Percentiles rank a stretch among this genome's conserved stretches.
Evolutionary conservation across 2,888 invertebrate genomes (phyloP).

Genomic region (Erannis defoliaria): DNA sequence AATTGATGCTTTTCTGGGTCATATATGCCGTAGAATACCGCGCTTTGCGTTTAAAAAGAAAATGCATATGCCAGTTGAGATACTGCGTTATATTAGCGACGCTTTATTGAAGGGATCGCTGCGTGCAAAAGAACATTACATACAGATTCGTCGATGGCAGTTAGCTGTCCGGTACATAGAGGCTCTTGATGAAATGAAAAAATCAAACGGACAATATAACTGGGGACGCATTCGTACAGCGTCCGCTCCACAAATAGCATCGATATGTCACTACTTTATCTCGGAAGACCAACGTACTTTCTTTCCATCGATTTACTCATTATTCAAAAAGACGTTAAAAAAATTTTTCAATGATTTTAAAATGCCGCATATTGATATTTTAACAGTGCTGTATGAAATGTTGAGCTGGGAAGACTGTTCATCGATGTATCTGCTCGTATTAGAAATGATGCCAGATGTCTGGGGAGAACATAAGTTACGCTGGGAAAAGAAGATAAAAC

Average conservation of each 20-base stretch:
- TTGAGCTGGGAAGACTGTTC: constrained; percentile 11
- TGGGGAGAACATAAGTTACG: neutral
- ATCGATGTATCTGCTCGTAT: constrained; percentile 21
- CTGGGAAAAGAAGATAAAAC: constrained; percentile 5
- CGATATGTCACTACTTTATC: constrained; percentile 3
- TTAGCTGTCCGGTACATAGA: constrained; percentile 13
- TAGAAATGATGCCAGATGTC: neutral
- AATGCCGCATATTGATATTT: neutral
- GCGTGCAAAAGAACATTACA: constrained; percentile 10
- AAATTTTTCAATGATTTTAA: constrained; percentile 3
- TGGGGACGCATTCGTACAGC: constrained; percentile 8
- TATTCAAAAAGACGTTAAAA: constrained; percentile 5
- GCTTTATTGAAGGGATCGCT: neutral
- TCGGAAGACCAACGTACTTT: constrained; percentile 1
- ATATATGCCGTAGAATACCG: neutral
- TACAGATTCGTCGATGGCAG: constrained; percentile 15
- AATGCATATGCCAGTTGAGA: constrained; percentile 10
- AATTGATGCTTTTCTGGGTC: neutral
- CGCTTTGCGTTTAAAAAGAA: constrained; percentile 10
- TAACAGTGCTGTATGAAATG: constrained; percentile 17
- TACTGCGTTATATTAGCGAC: neutral
- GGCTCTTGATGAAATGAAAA: constrained; percentile 3
- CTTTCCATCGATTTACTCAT: constrained; percentile 17
- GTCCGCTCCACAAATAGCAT: constrained; percentile 1
- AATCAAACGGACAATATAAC: neutral